phyloP scores from a whole-genome alignment of 2,113 vertebrate genomes.

The Datnioides undecimradiatus region DNA sequence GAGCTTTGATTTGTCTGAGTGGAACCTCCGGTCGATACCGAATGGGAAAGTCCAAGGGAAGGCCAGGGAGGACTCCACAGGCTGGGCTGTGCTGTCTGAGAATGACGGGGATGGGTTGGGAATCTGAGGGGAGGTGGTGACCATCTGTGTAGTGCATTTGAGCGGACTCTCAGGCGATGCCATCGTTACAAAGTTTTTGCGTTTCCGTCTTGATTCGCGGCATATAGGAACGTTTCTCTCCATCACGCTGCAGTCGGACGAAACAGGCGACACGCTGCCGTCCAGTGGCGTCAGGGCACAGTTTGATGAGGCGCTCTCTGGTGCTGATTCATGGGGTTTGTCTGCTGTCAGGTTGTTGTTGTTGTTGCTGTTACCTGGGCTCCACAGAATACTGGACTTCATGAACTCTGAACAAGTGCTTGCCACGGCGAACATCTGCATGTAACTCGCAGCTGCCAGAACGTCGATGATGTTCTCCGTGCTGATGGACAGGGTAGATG shows the following conservation, averaged over 20 bases:
- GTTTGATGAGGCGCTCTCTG: slow-evolving; percentile 88
- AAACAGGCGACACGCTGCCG: slow-evolving; percentile 95
- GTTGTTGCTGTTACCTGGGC: slow-evolving; percentile 76
- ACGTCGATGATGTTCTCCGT: slow-evolving; percentile 99
- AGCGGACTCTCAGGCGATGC: slow-evolving; percentile 93
- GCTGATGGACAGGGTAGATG: slow-evolving; percentile 96
- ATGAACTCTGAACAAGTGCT: slow-evolving; percentile 99
- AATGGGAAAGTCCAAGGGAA: slow-evolving; percentile 99
- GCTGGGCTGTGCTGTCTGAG: slow-evolving; percentile 90
- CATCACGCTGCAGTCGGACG: slow-evolving; percentile 96
- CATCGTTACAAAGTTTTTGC: slow-evolving; percentile 94
- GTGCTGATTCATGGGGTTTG: slow-evolving; percentile 89
- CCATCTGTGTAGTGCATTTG: slow-evolving; percentile 92
- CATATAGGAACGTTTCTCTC: slow-evolving; percentile 94
- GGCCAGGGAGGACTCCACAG: slow-evolving; percentile 94
- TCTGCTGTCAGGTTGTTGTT: slow-evolving; percentile 85
- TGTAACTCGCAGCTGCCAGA: slow-evolving; percentile 97
- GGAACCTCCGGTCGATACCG: slow-evolving; percentile 93
- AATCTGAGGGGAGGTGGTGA: slow-evolving; percentile 93
- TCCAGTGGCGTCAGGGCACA: slow-evolving; percentile 92
- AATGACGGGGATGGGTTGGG: slow-evolving; percentile 93
- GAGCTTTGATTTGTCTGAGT: slow-evolving; percentile 94
- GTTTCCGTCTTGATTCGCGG: slow-evolving; percentile 94
- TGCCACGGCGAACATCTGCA: slow-evolving; percentile 99
- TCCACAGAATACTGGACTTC: slow-evolving; percentile 99